These are phyloP conservation scores for Aeoliscus strigatus DNA, from an alignment of 2,797 vertebrate genomes.

Conservation along the genomic window DNA sequence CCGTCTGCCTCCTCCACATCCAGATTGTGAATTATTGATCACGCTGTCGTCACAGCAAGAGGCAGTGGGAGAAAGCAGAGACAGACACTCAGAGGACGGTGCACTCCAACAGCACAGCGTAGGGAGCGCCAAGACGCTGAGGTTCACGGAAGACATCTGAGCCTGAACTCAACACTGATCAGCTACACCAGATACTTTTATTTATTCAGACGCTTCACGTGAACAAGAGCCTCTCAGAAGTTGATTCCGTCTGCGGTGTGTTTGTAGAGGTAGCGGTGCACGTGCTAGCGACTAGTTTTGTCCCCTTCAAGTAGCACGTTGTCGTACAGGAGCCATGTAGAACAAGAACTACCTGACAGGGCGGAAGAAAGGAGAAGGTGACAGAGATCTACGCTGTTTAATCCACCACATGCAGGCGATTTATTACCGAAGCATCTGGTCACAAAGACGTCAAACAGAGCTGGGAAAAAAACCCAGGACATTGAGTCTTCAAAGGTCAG, in stretches of 20 bases:
- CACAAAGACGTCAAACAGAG: neutral
- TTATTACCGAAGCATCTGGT: too few relatives aligned
- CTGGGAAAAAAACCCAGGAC: neutral
- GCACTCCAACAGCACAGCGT: too few relatives aligned
- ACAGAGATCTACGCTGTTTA: too few relatives aligned
- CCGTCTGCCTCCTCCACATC: constrained; percentile 67
- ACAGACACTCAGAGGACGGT: constrained; percentile 22
- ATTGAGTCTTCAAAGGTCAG: neutral
- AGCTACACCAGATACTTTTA: constrained; percentile 80
- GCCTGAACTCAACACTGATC: constrained; percentile 72
- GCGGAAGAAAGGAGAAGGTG: neutral
- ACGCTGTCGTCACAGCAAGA: constrained; percentile 43
- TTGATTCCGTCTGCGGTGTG: too few relatives aligned
- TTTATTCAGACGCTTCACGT: constrained; percentile 76
- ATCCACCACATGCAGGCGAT: neutral
- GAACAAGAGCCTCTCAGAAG: constrained; percentile 66
- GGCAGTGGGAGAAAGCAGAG: constrained; percentile 29
- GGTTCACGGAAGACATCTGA: constrained; percentile 73
- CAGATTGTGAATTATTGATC: constrained; percentile 78
- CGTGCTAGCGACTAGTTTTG: too few relatives aligned
- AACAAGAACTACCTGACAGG: too few relatives aligned
- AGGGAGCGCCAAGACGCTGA: constrained; percentile 20
- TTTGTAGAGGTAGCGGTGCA: too few relatives aligned
- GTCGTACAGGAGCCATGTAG: too few relatives aligned
- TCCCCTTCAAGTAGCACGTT: too few relatives aligned